Conservation (phyloP, 2,888 invertebrate species). For the Acrobeloides nanus region DNA sequence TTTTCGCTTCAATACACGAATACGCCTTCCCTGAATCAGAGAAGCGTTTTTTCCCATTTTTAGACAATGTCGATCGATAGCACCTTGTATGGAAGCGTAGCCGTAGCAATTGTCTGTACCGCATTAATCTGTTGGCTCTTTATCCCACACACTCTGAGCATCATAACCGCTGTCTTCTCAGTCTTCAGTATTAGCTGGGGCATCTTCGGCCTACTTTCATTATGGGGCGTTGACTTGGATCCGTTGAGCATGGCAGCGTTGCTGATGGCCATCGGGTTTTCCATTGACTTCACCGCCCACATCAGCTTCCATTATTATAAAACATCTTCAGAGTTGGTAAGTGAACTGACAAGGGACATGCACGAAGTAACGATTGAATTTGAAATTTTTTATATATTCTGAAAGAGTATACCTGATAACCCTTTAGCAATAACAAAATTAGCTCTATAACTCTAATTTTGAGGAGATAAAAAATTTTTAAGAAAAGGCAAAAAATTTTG, state of each 20-base stretch:
- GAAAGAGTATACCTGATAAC: too few species aligned
- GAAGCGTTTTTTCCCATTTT: too few species aligned
- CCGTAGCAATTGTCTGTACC: slow-evolving; percentile 39
- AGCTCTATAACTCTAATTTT: too few species aligned
- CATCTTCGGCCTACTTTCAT: slow-evolving; percentile 28
- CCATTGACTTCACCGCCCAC: slow-evolving; percentile 45
- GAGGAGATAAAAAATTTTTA: too few species aligned
- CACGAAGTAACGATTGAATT: neutral
- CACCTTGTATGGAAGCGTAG: slow-evolving; percentile 41
- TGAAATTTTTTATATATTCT: too few species aligned
- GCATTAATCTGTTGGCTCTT: slow-evolving; percentile 43
- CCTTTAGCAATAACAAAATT: too few species aligned
- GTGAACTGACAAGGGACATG: too few species aligned
- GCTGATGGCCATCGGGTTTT: slow-evolving; percentile 48
- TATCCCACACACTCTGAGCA: slow-evolving; percentile 39
- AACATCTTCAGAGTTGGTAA: slow-evolving; percentile 17
- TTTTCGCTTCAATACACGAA: too few species aligned
- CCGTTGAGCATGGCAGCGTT: slow-evolving; percentile 40
- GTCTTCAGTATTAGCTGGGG: slow-evolving; percentile 36
- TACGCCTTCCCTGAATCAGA: too few species aligned
- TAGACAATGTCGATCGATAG: slow-evolving; percentile 43
- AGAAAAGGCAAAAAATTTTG: too few species aligned
- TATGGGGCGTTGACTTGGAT: slow-evolving; percentile 35
- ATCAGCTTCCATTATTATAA: slow-evolving; percentile 50
- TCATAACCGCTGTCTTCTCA: slow-evolving; percentile 36